phyloP scores from a whole-genome alignment of 2,797 vertebrate species.

The Gila robusta region DNA sequence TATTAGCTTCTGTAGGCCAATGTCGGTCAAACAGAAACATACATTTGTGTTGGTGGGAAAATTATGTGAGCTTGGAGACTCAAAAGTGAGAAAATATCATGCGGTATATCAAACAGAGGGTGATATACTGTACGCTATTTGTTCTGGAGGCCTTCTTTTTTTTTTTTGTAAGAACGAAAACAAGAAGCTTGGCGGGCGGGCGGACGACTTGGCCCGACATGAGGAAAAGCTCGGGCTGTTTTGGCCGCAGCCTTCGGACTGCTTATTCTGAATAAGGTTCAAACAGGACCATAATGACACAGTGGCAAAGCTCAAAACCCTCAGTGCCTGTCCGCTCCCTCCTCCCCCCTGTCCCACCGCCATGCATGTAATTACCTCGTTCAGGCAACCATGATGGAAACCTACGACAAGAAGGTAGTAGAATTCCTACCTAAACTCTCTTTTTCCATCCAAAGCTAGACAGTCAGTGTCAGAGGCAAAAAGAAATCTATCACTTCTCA shows the following conservation, averaged over 20 bases:
- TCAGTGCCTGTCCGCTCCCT: conserved; percentile 45
- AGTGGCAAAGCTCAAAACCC: conserved; percentile 68
- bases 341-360: conserved; percentile 67
- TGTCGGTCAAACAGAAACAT: conserved; percentile 3
- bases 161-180: conserved; percentile 64
- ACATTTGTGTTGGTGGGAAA: conserved; percentile 47
- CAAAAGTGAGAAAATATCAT: conserved; percentile 58
- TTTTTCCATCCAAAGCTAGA: conserved; percentile 43
- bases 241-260: conserved; percentile 65
- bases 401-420: conserved; percentile 56
- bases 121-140: conserved; percentile 67
- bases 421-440: conserved; percentile 43
- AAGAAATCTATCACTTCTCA: conserved; percentile 34
- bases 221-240: conserved; percentile 58
- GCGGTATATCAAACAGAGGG: conserved; percentile 47
- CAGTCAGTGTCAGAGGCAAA: conserved; percentile 25
- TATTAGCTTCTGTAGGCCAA: conserved; percentile 5
- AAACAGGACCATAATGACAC: conserved; percentile 84
- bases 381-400: conserved; percentile 73
- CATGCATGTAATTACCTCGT: conserved; percentile 83
- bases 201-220: conserved; percentile 43
- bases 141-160: conserved; percentile 62
- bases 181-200: conserved; percentile 65
- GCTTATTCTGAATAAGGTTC: conserved; percentile 79
- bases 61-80: conserved; percentile 59